Evolutionary conservation across 2,113 vertebrate species (phyloP), one percentile per base, ranked within the genome.

Genomic region (Lampris incognitus): DNA sequence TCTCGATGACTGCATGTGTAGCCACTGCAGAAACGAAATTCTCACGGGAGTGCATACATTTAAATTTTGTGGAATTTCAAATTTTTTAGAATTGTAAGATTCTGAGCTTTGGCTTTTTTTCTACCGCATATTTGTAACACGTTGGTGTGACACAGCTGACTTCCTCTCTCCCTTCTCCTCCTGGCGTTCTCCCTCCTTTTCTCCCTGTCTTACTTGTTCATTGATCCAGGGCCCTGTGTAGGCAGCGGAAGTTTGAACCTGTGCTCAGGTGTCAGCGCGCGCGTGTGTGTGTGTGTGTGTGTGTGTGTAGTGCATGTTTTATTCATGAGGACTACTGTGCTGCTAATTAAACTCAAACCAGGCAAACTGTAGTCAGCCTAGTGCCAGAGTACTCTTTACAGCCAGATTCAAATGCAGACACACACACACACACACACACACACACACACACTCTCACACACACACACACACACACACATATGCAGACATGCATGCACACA

Each of bases 281-380:
- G 24, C 24, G 24, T 0, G 24, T 24, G 24, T 24, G 24, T 24
- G 24, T 24, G 24, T 24, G 24, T 24, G 24, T 24, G 24, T 68
- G 69, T 82, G 71, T 76, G 76, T 82, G 76, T 68, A 60, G 79
- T 51, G n/a, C 76, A 89, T 92, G 88, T 88, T 88, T 92, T 92
- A 93, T 93, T 93, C 90, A 92, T 78, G n/a, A 38, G 69, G 69
- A 72, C 76, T 80, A 79, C 71, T 5, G 69, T 74, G 77, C 83
- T 54, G 59, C 87, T 90, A 92, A 93, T 93, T 94, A 90, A 82
- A 79, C 78, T 74, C 77, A 68, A 83, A 72, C 73, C 62, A 6
- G 24, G 79, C 69, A 75, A 79, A 54, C 42, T 64, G 50, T 57
- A 75, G 41, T 48, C 48, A 60, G 46, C 69, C 39, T 41, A 4